A percentile compares a stretch with the other conserved stretches of the same genome.
Evolutionary conservation across 2,888 invertebrate species (phyloP).

Genomic region (Cyrtodaria siliqua): DNA sequence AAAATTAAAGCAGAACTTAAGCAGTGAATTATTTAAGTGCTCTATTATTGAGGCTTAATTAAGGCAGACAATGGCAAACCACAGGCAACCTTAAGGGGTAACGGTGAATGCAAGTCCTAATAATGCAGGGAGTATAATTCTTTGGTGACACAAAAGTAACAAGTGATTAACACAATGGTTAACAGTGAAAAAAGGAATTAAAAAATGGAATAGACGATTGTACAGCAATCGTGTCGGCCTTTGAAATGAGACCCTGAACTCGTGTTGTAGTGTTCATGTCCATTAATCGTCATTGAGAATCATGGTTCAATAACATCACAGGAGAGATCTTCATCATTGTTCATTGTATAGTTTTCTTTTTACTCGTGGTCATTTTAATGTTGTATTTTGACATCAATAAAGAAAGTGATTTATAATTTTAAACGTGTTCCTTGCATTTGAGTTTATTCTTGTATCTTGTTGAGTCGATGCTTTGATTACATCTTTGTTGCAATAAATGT

Average conservation of each 20-base stretch:
- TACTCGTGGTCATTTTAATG: constrained; percentile 42
- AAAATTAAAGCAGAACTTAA: constrained; percentile 35
- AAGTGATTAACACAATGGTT: neutral
- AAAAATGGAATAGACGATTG: neutral
- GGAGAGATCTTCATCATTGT: constrained; percentile 20
- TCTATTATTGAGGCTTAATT: constrained; percentile 51
- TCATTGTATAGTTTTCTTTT: constrained; percentile 2
- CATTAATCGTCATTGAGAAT: neutral
- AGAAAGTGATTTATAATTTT: constrained; percentile 19
- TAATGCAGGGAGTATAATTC: neutral
- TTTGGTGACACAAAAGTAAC: neutral
- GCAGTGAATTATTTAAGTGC: constrained; percentile 56
- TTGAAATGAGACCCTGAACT: constrained; percentile 10
- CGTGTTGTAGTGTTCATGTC: constrained; percentile 13
- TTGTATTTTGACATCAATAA: constrained; percentile 36
- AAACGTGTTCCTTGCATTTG: constrained; percentile 18
- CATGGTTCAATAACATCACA: constrained; percentile 13
- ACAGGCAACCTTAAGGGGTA: neutral
- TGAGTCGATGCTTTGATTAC: too few species aligned
- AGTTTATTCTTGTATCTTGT: too few species aligned
- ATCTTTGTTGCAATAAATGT: too few species aligned
- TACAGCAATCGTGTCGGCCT: neutral
- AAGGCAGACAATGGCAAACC: constrained; percentile 33
- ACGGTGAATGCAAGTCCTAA: neutral
- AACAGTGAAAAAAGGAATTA: neutral